Conservation (phyloP, 2,888 invertebrate species). For the Psylliodes chrysocephalus region DNA sequence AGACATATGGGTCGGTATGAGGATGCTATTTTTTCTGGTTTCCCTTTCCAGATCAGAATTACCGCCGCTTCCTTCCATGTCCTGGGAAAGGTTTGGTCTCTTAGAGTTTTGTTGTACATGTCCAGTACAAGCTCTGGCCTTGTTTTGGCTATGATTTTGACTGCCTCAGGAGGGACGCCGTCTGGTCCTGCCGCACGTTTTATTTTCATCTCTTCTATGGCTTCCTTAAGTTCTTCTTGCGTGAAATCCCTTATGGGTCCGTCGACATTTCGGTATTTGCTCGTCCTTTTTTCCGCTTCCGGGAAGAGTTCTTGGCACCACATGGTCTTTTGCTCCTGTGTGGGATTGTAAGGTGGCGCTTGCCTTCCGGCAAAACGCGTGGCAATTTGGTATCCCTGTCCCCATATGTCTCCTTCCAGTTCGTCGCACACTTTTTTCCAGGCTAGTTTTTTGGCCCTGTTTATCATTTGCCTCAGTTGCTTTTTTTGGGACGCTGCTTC, state of each 20-base stretch:
- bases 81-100: background rate
- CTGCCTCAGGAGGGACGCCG: background rate
- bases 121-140: background rate
- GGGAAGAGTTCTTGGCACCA: background rate
- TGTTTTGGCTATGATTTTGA: background rate
- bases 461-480: background rate
- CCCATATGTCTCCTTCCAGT: slow-evolving; percentile 4
- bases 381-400: background rate
- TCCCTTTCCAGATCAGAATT: background rate
- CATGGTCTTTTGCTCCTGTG: background rate
- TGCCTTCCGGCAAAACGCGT: background rate
- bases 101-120: background rate
- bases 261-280: background rate
- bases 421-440: slow-evolving; percentile 1
- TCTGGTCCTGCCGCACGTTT: background rate
- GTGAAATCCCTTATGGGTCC: background rate
- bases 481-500: background rate
- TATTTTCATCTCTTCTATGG: background rate
- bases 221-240: background rate
- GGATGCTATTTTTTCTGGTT: background rate
- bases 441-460: background rate
- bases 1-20: too few species aligned
- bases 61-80: background rate
- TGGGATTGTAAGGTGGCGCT: background rate
- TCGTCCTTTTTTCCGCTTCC: background rate